These are phyloP conservation scores for Ursus arctos DNA, from an alignment of 2,113 vertebrate genomes.

Conservation along the genomic window DNA sequence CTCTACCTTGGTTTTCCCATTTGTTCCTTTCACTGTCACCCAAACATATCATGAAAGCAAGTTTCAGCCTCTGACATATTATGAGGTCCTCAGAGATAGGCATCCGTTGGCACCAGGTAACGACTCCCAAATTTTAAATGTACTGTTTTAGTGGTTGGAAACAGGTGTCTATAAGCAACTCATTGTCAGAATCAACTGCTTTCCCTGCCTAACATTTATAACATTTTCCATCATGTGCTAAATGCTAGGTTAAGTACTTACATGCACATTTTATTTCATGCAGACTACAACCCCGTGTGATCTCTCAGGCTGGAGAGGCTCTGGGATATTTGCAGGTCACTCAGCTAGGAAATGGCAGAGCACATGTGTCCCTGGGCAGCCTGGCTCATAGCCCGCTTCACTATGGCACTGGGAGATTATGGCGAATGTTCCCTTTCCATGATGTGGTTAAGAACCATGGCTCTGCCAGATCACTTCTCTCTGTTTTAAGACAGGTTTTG, in stretches of 20 bases:
- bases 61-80: background rate
- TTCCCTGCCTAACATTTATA: background rate
- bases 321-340: background rate
- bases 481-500: background rate
- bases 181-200: background rate
- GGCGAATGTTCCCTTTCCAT: fast-evolving
- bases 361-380: background rate
- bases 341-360: background rate
- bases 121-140: background rate
- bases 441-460: background rate
- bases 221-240: background rate
- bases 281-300: background rate
- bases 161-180: background rate
- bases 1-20: background rate
- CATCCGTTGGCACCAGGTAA: background rate
- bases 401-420: fast-evolving
- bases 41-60: background rate
- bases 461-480: background rate
- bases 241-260: background rate
- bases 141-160: background rate
- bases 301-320: background rate
- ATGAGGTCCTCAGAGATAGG: background rate
- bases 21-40: background rate
- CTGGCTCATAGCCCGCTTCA: background rate
- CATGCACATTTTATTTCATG: background rate